phyloP scores from a whole-genome alignment of 2,113 vertebrate species.

The Lepus timidus region DNA sequence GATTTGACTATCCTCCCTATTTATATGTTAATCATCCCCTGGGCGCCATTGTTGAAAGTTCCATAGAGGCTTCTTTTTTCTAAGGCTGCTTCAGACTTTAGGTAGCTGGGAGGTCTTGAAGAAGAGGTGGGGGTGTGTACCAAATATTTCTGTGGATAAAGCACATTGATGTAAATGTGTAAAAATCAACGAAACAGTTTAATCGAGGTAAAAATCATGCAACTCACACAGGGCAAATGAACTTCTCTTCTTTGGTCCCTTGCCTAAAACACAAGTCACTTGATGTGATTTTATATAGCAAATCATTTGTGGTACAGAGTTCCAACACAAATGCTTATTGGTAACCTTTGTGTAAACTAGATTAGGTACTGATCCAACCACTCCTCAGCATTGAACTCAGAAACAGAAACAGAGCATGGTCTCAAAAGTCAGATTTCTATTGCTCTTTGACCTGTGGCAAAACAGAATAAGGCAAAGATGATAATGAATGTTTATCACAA shows the following conservation, averaged over 20 bases:
- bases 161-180: not conserved
- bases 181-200: not conserved
- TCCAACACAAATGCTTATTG: slow-evolving; percentile 24
- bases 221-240: not conserved
- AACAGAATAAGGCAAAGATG: not conserved
- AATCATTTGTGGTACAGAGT: not conserved
- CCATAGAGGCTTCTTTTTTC: slow-evolving; percentile 74
- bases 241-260: not conserved
- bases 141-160: slow-evolving; percentile 42
- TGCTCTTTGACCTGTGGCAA: not conserved
- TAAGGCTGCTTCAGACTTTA: slow-evolving; percentile 4
- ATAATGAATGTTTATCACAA: not conserved
- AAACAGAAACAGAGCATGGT: not conserved
- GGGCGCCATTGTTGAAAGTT: slow-evolving; percentile 85
- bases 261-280: not conserved
- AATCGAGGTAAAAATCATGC: not conserved
- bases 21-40: slow-evolving; percentile 87
- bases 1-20: slow-evolving; percentile 86
- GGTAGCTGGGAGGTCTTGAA: slow-evolving; percentile 30
- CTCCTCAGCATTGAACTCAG: not conserved
- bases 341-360: not conserved
- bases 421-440: slow-evolving; percentile 42
- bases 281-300: not conserved
- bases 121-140: not conserved
- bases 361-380: slow-evolving; percentile 4